These are phyloP conservation scores for Solenopsis fugax DNA, from an alignment of 1,140 invertebrate genomes.

Conservation along the genomic window DNA sequence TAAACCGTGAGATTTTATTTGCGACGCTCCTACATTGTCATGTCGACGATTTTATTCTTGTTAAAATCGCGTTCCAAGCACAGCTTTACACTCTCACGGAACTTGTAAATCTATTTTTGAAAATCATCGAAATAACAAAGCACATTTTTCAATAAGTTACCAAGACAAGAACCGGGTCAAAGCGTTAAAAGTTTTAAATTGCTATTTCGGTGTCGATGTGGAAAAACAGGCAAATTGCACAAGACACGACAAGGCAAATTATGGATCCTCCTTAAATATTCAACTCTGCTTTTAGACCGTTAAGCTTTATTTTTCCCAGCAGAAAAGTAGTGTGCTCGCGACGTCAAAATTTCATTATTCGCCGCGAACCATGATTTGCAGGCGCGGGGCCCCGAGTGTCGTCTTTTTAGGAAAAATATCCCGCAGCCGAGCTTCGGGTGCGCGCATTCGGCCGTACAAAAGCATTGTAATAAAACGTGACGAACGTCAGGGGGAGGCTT, in stretches of 20 bases:
- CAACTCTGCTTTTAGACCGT: slow-evolving; percentile 9
- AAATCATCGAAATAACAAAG: background rate
- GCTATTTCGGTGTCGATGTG: slow-evolving; percentile 14
- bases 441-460: slow-evolving; percentile 51
- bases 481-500: slow-evolving; percentile 52
- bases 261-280: slow-evolving; percentile 22
- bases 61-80: slow-evolving; percentile 18
- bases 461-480: slow-evolving; percentile 65
- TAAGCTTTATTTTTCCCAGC: background rate
- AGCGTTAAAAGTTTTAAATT: slow-evolving; percentile 8
- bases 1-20: background rate
- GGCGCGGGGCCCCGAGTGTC: background rate
- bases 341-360: slow-evolving; percentile 57
- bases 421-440: slow-evolving; percentile 21
- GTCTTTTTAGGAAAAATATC: slow-evolving; percentile 36
- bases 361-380: slow-evolving; percentile 25
- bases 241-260: background rate
- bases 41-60: background rate
- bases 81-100: no score
- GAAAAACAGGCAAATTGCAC: background rate
- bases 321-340: slow-evolving; percentile 1
- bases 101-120: slow-evolving; percentile 1
- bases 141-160: background rate
- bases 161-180: background rate
- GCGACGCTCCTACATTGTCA: background rate